These are phyloP conservation scores for Villa cingulata DNA, from an alignment of 2,888 invertebrate species.

Conservation along the genomic window DNA sequence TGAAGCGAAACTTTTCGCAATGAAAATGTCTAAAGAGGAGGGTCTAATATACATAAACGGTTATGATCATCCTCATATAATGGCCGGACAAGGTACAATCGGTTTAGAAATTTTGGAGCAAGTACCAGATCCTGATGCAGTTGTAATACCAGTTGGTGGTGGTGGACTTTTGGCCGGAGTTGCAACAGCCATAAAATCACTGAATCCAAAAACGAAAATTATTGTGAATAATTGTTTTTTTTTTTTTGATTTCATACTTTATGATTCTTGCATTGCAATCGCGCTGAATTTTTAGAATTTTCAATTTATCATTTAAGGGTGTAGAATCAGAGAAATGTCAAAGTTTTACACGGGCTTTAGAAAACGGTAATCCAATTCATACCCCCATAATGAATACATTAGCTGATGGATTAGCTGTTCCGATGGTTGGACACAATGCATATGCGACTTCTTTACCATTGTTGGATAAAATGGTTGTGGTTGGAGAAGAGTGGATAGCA, in stretches of 20 bases:
- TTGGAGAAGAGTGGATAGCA: constrained; percentile 72
- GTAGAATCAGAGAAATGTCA: constrained; percentile 87
- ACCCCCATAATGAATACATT: constrained; percentile 59
- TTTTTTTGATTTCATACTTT: too few relatives aligned
- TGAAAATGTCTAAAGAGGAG: constrained; percentile 56
- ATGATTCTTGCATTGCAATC: too few relatives aligned
- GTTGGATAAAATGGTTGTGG: constrained; percentile 68
- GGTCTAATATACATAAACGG: constrained; percentile 77
- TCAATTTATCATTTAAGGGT: constrained; percentile 45
- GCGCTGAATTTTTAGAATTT: too few relatives aligned
- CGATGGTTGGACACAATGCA: constrained; percentile 76
- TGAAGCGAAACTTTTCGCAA: constrained; percentile 69
- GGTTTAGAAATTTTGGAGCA: constrained; percentile 88
- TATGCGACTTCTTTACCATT: constrained; percentile 56
- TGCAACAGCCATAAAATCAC: constrained; percentile 74
- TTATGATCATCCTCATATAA: constrained; percentile 89
- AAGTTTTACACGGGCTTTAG: constrained; percentile 64
- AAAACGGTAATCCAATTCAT: constrained; percentile 51
- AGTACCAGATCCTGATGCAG: constrained; percentile 74
- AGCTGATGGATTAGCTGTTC: constrained; percentile 82
- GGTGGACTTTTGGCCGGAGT: constrained; percentile 90
- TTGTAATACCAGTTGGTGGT: constrained; percentile 76
- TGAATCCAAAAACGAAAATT: constrained; percentile 68
- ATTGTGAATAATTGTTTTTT: constrained; percentile 50
- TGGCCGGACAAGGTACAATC: constrained; percentile 90